Percentiles rank a stretch among this genome's conserved stretches.
Conservation (phyloP, 2,113 vertebrate genomes). For the Dinomys branickii region DNA sequence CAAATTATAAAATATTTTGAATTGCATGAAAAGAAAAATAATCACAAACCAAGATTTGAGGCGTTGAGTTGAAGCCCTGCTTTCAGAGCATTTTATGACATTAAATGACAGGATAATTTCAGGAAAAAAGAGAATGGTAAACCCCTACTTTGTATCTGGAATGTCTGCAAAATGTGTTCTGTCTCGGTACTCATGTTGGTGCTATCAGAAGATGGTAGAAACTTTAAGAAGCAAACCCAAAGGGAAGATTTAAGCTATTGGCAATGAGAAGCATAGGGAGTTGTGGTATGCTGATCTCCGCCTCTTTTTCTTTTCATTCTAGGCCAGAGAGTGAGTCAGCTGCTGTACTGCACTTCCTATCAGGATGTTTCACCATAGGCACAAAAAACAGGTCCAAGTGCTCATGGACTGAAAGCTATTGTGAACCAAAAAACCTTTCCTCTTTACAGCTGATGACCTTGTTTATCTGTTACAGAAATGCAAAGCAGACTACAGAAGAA, state of each 20-base stretch:
- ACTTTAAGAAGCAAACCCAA: background rate
- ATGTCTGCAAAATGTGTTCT: background rate
- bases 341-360: background rate
- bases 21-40: background rate
- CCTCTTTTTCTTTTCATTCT: background rate
- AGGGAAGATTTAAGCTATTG: background rate
- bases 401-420: background rate
- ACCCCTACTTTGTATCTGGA: background rate
- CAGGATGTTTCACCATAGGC: background rate
- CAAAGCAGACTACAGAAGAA: background rate
- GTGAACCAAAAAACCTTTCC: background rate
- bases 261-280: background rate
- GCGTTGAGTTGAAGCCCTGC: background rate
- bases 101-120: background rate
- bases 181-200: background rate
- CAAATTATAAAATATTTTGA: background rate
- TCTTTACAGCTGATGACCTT: background rate
- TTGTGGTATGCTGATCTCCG: no score
- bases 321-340: no score
- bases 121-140: background rate
- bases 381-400: background rate
- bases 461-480: background rate
- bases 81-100: background rate
- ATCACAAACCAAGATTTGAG: background rate
- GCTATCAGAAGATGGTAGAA: background rate